phyloP scores from a whole-genome alignment of 1,140 invertebrate genomes.

The Pseudomyrmex pallidus region DNA sequence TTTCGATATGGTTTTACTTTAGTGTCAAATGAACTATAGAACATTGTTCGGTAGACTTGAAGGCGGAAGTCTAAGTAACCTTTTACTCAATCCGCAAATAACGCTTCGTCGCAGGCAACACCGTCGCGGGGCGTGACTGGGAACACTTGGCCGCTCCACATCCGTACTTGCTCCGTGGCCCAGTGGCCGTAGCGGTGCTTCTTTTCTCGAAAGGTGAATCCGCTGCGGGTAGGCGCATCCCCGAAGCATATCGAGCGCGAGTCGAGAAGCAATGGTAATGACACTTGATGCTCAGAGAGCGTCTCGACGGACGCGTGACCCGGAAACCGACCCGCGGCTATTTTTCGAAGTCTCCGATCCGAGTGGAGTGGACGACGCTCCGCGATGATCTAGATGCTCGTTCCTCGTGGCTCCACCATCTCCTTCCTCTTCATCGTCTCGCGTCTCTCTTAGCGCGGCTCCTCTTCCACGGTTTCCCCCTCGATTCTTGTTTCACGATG shows the following conservation, averaged over 20 bases:
- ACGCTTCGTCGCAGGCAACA: slow-evolving; percentile 32
- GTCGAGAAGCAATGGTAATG: slow-evolving; percentile 76
- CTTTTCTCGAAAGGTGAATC: slow-evolving; percentile 64
- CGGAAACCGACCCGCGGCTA: slow-evolving; percentile 78
- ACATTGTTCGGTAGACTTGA: background rate
- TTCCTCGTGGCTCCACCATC: slow-evolving; percentile 38
- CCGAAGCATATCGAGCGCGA: slow-evolving; percentile 56
- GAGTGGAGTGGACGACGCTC: slow-evolving; percentile 66
- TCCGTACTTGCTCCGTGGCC: slow-evolving; percentile 65
- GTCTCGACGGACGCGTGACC: slow-evolving; percentile 78
- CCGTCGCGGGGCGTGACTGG: slow-evolving; percentile 69
- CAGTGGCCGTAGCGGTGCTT: slow-evolving; percentile 67
- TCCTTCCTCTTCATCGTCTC: background rate
- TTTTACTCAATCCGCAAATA: slow-evolving; percentile 9
- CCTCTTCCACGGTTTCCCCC: slow-evolving; percentile 42
- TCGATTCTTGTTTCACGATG: slow-evolving; percentile 44
- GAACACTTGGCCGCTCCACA: slow-evolving; percentile 66
- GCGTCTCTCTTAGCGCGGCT: slow-evolving; percentile 44
- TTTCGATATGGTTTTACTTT: background rate
- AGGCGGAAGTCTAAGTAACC: background rate
- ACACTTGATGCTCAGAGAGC: slow-evolving; percentile 78
- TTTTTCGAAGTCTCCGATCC: slow-evolving; percentile 73
- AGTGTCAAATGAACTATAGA: background rate
- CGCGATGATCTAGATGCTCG: slow-evolving; percentile 73
- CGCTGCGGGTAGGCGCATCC: slow-evolving; percentile 61